Evolutionary conservation across 2,797 vertebrate species (phyloP), one percentile per base, ranked within the genome.

Genomic region (Megaceryle alcyon): DNA sequence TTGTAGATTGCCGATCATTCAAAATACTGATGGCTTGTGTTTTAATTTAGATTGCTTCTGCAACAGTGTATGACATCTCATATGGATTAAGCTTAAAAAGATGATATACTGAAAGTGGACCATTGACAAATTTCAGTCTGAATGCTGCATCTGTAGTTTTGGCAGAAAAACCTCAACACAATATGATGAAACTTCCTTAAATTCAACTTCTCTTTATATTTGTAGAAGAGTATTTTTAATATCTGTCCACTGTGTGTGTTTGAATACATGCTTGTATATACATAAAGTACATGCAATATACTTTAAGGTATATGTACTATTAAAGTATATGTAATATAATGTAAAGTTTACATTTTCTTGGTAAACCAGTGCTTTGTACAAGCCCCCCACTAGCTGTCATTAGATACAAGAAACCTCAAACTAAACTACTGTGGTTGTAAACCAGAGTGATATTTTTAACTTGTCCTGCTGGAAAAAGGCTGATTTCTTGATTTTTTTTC

Each of bases 41-140:
- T 95, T 65, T 92, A 82, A 79, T 94, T 96, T 90, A 88, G 54
- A 73, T 64, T 86, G 31, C 28, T 93, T 96, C 54, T 85, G 57
- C 33, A 86, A 51, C 51, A 60, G 37, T 70, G 14, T 59, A 75
- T 53, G 71, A 43, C 29, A 76, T 57, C 25, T 88, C 37, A 48
- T 66, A 64, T 2, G 5, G 69, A 82, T 73, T 84, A 93, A 83
- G 4, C 20, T 87, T 82, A 31, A 82, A 87, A 93, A 83, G 8
- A 31, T 63, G 75, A 60, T 51, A 25, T 43, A 70, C n/a, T 56
- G 51, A 86, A 72, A 20, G 73, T 71, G 35, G 64, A 79, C 83
- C 60, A 57, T 17, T 82, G 81, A 73, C 66, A 94, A 44, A 25
- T 29, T 82, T 81, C 76, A 90, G 33, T 23, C 28, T 73, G 77